These are phyloP conservation scores for Cyrtorhinus lividipennis DNA, from an alignment of 1,140 invertebrate species.

Conservation along the genomic window DNA sequence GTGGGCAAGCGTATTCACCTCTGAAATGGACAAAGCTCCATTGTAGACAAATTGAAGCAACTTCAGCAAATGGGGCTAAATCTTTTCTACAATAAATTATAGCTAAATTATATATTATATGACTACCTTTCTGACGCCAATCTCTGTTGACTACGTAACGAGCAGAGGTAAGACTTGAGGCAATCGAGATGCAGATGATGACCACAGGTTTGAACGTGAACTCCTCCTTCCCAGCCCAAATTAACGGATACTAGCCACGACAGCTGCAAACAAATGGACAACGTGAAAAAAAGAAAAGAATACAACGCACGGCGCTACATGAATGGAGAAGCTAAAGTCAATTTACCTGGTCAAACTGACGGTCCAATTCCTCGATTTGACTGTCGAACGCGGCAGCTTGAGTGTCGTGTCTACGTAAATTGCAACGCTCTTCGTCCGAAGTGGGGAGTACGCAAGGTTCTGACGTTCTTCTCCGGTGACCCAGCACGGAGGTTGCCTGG, in stretches of 20 bases:
- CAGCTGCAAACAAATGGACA: conserved; percentile 33
- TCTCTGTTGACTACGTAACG: conserved; percentile 57
- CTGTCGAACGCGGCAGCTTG: conserved; percentile 49
- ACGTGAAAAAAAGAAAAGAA: conserved; percentile 15
- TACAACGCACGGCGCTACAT: conserved; percentile 37
- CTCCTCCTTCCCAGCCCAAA: conserved; percentile 82
- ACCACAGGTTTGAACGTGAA: conserved; percentile 90
- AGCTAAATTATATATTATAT: too few relatives aligned
- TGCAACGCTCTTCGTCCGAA: conserved; percentile 41
- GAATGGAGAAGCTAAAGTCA: conserved; percentile 11
- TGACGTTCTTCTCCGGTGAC: conserved; percentile 43
- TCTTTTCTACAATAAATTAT: too few relatives aligned
- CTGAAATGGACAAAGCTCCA: conserved; percentile 30
- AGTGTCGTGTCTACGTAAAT: conserved; percentile 39
- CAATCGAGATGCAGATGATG: conserved; percentile 91
- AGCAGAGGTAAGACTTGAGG: conserved; percentile 72
- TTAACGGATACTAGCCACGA: conserved; percentile 76
- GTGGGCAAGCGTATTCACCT: conserved; percentile 84
- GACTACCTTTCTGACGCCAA: conserved; percentile 36
- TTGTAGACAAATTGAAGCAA: too few relatives aligned
- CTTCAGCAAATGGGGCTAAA: too few relatives aligned
- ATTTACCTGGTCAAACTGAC: conserved; percentile 56
- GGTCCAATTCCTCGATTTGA: conserved; percentile 49
- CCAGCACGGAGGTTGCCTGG: conserved; percentile 65
- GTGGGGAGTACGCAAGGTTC: conserved; percentile 48